Conservation (phyloP, 2,888 invertebrate species). For the Minunthozetes semirufus region DNA sequence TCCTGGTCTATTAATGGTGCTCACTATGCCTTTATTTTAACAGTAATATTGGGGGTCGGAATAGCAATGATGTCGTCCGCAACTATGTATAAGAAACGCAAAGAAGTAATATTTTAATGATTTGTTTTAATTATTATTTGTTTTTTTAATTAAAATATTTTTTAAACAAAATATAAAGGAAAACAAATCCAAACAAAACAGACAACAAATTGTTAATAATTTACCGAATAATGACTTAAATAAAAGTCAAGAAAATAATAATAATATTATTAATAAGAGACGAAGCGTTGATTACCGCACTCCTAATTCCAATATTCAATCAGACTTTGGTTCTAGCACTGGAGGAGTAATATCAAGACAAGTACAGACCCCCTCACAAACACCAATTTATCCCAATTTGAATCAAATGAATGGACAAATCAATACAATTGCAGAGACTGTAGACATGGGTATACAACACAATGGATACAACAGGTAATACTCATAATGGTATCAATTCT, state of each 20-base stretch:
- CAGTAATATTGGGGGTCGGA: not conserved
- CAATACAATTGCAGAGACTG: not conserved
- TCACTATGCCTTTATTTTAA: not conserved
- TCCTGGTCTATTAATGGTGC: constrained; percentile 2
- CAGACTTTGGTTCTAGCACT: too few relatives aligned
- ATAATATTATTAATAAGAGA: too few relatives aligned
- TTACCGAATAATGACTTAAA: too few relatives aligned
- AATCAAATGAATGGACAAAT: not conserved
- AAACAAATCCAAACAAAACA: not conserved
- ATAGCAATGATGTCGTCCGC: not conserved
- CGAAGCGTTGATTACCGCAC: too few relatives aligned
- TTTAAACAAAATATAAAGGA: not conserved
- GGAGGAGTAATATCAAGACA: too few relatives aligned
- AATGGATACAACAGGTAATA: not conserved
- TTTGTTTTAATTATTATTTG: not conserved
- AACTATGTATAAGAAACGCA: not conserved
- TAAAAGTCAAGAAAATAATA: too few relatives aligned
- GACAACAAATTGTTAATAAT: too few relatives aligned
- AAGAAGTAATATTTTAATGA: not conserved
- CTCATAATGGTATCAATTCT: not conserved
- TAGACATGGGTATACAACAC: not conserved
- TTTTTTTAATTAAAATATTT: not conserved
- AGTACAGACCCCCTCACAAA: too few relatives aligned
- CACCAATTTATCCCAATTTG: not conserved
- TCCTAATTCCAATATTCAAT: too few relatives aligned